A percentile compares a stretch with the other conserved stretches of the same genome.
Evolutionary conservation across 2,888 invertebrate genomes (phyloP).

Genomic region (Lasiommata megera): DNA sequence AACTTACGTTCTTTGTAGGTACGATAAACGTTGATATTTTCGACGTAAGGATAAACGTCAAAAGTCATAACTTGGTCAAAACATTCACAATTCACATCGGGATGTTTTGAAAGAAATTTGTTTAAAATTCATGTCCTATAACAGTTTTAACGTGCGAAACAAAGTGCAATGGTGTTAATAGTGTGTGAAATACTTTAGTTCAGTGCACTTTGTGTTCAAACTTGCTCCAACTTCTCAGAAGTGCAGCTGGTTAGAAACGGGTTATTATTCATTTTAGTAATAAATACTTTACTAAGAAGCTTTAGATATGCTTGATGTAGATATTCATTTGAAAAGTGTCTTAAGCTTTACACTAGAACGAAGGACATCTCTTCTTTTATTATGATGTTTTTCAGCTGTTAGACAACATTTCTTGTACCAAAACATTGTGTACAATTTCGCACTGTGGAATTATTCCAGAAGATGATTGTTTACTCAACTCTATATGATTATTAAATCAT

Average conservation of each 20-base stretch:
- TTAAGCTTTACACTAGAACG: conserved; percentile 1
- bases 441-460: background rate
- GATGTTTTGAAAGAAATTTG: conserved; percentile 54
- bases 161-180: conserved; percentile 34
- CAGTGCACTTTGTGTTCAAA: conserved; percentile 40
- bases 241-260: conserved; percentile 57
- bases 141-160: conserved; percentile 21
- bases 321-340: conserved; percentile 2
- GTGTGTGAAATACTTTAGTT: conserved; percentile 38
- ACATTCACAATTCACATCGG: conserved; percentile 44
- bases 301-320: conserved; percentile 5
- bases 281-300: conserved; percentile 12
- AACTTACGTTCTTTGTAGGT: too few species aligned
- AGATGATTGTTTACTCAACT: too few species aligned
- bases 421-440: conserved; percentile 6
- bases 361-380: background rate
- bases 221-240: conserved; percentile 44
- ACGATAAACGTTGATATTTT: too few species aligned
- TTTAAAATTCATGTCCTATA: conserved; percentile 32
- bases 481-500: too few species aligned
- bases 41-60: conserved; percentile 33
- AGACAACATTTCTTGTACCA: background rate
- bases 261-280: conserved; percentile 40
- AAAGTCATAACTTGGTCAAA: conserved; percentile 49
- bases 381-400: conserved; percentile 22